Conservation (phyloP, 2,888 invertebrate genomes). For the Aplocera efformata region DNA sequence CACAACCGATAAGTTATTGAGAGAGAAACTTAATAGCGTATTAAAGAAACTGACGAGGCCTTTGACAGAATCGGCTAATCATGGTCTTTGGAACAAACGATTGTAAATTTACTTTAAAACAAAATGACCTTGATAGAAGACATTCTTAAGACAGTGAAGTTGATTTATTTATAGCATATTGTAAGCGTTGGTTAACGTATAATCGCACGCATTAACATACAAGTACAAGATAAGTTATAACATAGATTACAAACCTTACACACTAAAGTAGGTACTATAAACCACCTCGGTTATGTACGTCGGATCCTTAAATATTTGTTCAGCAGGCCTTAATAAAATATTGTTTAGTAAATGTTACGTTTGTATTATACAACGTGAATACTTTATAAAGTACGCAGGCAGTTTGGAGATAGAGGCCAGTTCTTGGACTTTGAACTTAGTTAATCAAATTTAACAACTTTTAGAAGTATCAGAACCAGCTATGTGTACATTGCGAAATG, state of each 20-base stretch:
- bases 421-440: too few relatives aligned
- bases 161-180: too few relatives aligned
- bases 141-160: too few relatives aligned
- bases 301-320: not conserved
- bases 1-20: constrained; percentile 13
- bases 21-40: constrained; percentile 8
- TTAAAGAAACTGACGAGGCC: constrained; percentile 2
- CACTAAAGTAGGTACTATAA: not conserved
- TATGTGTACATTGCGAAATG: too few relatives aligned
- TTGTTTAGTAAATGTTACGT: too few relatives aligned
- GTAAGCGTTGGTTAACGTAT: too few relatives aligned
- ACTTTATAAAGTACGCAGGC: too few relatives aligned
- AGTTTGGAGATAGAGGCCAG: too few relatives aligned
- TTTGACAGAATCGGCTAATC: constrained; percentile 8
- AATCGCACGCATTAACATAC: not conserved
- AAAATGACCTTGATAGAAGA: not conserved
- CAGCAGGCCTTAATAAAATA: too few relatives aligned
- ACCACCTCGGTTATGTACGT: not conserved
- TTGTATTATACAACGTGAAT: too few relatives aligned
- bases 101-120: constrained; percentile 3
- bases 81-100: constrained; percentile 5
- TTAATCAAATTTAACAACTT: too few relatives aligned
- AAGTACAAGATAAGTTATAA: not conserved
- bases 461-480: too few relatives aligned
- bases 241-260: not conserved